A percentile compares a stretch with the other conserved stretches of the same genome.
Evolutionary conservation across 2,797 vertebrate genomes (phyloP).

Genomic region (Rhyacichthys aspro): DNA sequence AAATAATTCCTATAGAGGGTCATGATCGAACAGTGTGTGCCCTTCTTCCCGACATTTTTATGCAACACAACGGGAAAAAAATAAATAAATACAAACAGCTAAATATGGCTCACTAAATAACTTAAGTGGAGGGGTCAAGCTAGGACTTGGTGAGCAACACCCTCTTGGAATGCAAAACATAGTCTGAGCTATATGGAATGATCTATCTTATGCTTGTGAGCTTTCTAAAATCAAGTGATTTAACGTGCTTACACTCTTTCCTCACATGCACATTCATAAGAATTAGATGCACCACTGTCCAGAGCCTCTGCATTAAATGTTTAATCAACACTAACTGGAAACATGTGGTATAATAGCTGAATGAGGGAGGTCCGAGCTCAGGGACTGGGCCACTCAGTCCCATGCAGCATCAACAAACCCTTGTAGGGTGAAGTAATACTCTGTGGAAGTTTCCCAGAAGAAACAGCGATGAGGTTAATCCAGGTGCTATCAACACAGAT

Average conservation of each 20-base stretch:
- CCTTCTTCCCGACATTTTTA: too few relatives aligned
- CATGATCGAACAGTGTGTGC: constrained; percentile 6
- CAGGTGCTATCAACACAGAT: constrained; percentile 11
- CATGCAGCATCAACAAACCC: constrained; percentile 5
- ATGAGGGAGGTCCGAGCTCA: background rate
- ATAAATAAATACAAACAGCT: background rate
- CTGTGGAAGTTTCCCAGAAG: constrained; percentile 35
- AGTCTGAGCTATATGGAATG: too few relatives aligned
- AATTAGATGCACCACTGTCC: too few relatives aligned
- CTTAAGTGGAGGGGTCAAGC: too few relatives aligned
- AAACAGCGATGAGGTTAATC: constrained; percentile 6
- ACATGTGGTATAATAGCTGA: constrained; percentile 9
- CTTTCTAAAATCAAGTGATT: too few relatives aligned
- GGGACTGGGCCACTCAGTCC: constrained; percentile 12
- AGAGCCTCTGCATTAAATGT: too few relatives aligned
- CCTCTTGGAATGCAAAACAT: too few relatives aligned
- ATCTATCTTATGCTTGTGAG: too few relatives aligned
- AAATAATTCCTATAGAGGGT: constrained; percentile 24
- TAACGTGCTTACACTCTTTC: too few relatives aligned
- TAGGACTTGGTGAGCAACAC: background rate
- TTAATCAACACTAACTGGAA: constrained; percentile 19
- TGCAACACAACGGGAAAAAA: background rate
- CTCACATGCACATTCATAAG: too few relatives aligned
- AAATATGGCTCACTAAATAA: too few relatives aligned
- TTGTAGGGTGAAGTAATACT: constrained; percentile 31